phyloP scores from a whole-genome alignment of 2,113 vertebrate species.

The Poecilia latipinna region DNA sequence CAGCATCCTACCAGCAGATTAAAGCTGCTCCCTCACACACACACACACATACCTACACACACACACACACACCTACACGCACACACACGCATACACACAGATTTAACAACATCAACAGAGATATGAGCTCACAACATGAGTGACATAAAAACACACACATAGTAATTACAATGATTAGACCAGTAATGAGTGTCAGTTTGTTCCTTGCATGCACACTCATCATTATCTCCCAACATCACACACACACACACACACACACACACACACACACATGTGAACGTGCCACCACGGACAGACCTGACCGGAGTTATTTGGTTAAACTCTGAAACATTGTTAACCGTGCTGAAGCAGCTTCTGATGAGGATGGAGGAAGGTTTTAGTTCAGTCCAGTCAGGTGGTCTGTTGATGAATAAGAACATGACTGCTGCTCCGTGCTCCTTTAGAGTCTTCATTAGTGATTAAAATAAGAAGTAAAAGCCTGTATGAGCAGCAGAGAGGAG shows the following conservation, averaged over 20 bases:
- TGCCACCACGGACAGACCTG: not conserved
- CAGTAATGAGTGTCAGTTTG: slow-evolving; percentile 44
- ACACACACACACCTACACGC: no score
- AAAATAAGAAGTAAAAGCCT: slow-evolving; percentile 42
- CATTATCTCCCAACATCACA: not conserved
- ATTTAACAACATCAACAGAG: not conserved
- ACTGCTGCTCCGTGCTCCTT: no score
- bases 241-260: not conserved
- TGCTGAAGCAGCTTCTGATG: no score
- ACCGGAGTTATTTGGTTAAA: slow-evolving; percentile 6
- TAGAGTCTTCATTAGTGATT: no score
- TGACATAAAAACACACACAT: slow-evolving; percentile 6
- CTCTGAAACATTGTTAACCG: not conserved
- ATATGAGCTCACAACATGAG: no score
- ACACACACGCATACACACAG: not conserved
- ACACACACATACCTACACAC: not conserved
- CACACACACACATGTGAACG: not conserved
- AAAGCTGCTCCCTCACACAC: not conserved
- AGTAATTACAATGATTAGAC: slow-evolving; percentile 55
- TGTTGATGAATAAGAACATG: no score
- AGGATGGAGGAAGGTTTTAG: not conserved
- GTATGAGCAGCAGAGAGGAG: slow-evolving; percentile 38
- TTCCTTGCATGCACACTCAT: slow-evolving; percentile 33
- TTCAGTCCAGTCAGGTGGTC: no score
- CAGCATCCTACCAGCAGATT: not conserved